These are phyloP conservation scores for Sitta carolinensis DNA, from an alignment of 2,797 vertebrate species.

Conservation along the genomic window DNA sequence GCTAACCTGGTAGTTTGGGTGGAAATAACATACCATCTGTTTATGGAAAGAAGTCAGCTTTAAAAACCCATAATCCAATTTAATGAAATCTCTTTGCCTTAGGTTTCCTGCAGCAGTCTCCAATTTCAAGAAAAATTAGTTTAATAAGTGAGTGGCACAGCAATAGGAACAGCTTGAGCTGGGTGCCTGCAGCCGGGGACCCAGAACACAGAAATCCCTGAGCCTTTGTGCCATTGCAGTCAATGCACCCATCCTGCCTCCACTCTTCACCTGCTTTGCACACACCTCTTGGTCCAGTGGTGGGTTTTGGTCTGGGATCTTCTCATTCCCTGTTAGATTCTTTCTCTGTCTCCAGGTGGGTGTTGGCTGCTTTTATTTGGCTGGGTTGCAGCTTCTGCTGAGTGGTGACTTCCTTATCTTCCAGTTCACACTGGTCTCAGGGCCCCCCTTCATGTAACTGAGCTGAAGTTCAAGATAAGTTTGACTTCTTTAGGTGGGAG, in stretches of 20 bases:
- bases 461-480: neutral
- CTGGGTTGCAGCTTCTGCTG: neutral
- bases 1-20: slow-evolving; percentile 3
- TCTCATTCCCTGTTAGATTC: neutral
- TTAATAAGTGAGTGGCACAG: neutral
- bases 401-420: neutral
- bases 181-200: neutral
- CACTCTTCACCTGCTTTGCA: neutral
- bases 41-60: slow-evolving; percentile 4
- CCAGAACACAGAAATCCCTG: neutral
- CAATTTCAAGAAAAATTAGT: neutral
- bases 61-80: neutral
- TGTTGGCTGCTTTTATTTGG: neutral
- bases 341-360: neutral
- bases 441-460: neutral
- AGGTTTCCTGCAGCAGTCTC: neutral
- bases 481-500: neutral
- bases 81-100: neutral
- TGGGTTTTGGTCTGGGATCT: neutral
- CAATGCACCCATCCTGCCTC: neutral
- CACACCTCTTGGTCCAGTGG: neutral
- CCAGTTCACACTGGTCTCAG: neutral
- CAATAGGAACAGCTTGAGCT: neutral
- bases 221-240: neutral
- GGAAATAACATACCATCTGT: slow-evolving; percentile 24